These are phyloP conservation scores for Eristalis arbustorum DNA, from an alignment of 2,888 invertebrate species.

Conservation along the genomic window DNA sequence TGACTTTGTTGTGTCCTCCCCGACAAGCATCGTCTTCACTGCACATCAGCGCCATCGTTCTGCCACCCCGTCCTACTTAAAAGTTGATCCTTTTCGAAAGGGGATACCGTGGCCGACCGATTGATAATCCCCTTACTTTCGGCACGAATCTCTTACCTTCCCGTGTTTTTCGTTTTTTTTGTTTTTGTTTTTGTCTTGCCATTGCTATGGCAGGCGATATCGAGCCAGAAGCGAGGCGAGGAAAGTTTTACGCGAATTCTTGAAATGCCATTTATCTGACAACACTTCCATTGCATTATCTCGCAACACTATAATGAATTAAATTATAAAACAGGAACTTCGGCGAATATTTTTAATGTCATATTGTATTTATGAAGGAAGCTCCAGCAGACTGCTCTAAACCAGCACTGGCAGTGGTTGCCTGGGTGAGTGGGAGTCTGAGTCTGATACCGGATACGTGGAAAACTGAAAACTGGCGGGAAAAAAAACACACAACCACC, in stretches of 20 bases:
- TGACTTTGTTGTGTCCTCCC: conserved; percentile 64
- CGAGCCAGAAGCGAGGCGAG: background rate
- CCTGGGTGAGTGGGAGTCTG: background rate
- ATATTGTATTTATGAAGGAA: conserved; percentile 65
- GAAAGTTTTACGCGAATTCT: conserved; percentile 51
- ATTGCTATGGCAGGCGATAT: background rate
- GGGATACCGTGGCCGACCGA: conserved; percentile 42
- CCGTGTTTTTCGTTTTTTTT: background rate
- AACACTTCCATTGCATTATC: conserved; percentile 67
- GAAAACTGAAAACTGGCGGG: background rate
- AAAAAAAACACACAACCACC: conserved; percentile 30
- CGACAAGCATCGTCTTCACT: conserved; percentile 37
- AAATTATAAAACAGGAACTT: conserved; percentile 68
- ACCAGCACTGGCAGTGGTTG: conserved; percentile 21
- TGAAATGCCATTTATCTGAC: conserved; percentile 57
- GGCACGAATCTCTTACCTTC: conserved; percentile 4
- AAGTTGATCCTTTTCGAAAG: conserved; percentile 55
- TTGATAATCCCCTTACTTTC: conserved; percentile 51
- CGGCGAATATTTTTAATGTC: conserved; percentile 65
- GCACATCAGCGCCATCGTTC: background rate
- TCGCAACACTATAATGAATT: conserved; percentile 63
- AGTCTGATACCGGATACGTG: conserved; percentile 19
- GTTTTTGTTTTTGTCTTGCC: too few species aligned
- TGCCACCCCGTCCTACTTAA: conserved; percentile 24
- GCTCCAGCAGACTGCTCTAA: conserved; percentile 31